Evolutionary conservation across 2,113 vertebrate genomes (phyloP).

Genomic region (Bos indicus): DNA sequence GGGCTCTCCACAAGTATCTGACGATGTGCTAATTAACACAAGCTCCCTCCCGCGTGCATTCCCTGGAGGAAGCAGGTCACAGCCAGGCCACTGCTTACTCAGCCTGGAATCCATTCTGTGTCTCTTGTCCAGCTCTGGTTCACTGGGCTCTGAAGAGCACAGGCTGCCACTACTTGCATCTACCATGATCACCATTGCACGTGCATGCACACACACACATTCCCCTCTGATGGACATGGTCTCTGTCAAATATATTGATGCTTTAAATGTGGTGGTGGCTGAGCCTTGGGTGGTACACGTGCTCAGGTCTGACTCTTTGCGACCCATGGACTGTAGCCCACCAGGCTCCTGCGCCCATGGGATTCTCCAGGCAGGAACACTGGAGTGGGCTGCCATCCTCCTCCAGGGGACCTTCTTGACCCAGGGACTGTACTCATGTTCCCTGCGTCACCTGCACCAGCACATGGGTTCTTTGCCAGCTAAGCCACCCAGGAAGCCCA

Average conservation of each 20-base stretch:
- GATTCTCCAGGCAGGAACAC: not conserved
- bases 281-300: not conserved
- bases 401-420: not conserved
- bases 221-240: not conserved
- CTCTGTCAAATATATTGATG: not conserved
- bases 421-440: not conserved
- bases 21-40: not conserved
- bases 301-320: not conserved
- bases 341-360: not conserved
- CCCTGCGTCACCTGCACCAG: accelerated
- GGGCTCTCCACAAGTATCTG: not conserved
- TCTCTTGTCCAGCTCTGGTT: not conserved
- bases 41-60: accelerated
- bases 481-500: not conserved
- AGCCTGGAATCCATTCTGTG: too few relatives aligned
- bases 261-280: not conserved
- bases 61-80: not conserved
- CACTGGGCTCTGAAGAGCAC: not conserved
- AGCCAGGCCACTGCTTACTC: not conserved
- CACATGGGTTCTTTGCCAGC: not conserved
- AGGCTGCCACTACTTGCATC: too few relatives aligned
- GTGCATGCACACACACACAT: not conserved
- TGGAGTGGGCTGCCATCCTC: not conserved
- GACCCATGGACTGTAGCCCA: not conserved
- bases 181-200: accelerated